Percentiles rank a stretch among this genome's conserved stretches.
Conservation (phyloP, 2,113 vertebrate genomes). For the Oxyruncus cristatus region DNA sequence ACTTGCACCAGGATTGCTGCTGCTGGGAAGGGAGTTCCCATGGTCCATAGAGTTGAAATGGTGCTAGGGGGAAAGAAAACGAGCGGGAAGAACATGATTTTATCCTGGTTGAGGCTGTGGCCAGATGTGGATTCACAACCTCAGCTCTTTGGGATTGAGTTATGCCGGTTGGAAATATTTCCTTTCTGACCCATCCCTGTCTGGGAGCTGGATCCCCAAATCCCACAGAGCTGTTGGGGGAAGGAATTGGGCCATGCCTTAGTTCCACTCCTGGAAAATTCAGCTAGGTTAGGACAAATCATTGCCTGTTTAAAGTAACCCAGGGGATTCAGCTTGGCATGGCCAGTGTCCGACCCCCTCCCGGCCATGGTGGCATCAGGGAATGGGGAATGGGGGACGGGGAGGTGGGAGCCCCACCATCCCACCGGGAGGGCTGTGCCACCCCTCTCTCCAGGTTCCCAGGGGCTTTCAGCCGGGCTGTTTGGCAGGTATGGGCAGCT, state of each 20-base stretch:
- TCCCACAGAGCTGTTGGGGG: not conserved
- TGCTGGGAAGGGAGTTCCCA: not conserved
- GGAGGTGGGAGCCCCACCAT: rapidly evolving
- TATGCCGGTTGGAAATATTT: not conserved
- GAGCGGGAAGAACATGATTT: not conserved
- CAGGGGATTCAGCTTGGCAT: rapidly evolving
- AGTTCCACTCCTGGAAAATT: not conserved
- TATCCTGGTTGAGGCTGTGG: not conserved
- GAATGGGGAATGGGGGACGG: not conserved
- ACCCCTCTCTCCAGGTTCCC: rapidly evolving
- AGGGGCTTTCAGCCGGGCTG: too few relatives aligned
- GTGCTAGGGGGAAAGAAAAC: not conserved
- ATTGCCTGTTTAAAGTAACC: rapidly evolving
- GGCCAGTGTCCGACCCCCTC: rapidly evolving
- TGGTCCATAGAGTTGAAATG: not conserved
- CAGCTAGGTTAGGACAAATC: not conserved
- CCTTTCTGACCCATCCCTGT: not conserved
- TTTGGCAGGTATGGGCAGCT: constrained; percentile 91
- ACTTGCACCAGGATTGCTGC: not conserved
- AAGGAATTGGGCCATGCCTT: not conserved
- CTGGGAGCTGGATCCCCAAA: not conserved
- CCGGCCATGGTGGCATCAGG: rapidly evolving
- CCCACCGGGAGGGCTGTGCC: not conserved
- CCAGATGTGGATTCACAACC: not conserved
- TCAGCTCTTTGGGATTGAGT: not conserved